Percentiles rank a stretch among this genome's conserved stretches.
These are phyloP conservation scores for Microplitis deprimator DNA, from an alignment of 2,888 invertebrate genomes.

Conservation along the genomic window DNA sequence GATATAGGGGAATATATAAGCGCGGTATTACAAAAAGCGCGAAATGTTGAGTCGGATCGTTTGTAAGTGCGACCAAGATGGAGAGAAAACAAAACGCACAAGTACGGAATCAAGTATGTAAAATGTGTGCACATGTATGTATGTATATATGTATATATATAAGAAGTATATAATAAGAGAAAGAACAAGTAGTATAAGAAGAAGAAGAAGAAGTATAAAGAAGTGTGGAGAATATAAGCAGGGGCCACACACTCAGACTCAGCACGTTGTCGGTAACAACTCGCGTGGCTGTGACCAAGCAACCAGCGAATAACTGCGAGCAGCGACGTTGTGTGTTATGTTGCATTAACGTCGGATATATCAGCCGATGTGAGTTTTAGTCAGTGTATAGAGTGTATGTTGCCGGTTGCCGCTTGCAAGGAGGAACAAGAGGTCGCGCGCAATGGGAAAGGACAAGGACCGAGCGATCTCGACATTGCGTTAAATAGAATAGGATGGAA, in stretches of 20 bases:
- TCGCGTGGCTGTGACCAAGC: conserved; percentile 25
- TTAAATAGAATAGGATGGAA: not conserved
- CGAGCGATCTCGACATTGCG: not conserved
- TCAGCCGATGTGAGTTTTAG: not conserved
- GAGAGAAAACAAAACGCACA: conserved; percentile 31
- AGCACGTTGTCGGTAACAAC: conserved; percentile 13
- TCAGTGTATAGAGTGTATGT: not conserved
- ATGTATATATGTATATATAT: conserved; percentile 1
- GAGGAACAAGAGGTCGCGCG: conserved; percentile 18
- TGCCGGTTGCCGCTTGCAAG: not conserved
- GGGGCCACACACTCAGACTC: conserved; percentile 17
- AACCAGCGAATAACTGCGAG: conserved; percentile 2
- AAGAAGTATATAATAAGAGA: not conserved
- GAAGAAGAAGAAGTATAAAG: conserved; percentile 16
- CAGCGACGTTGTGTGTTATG: conserved; percentile 12
- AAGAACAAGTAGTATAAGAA: conserved; percentile 16
- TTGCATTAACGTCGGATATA: conserved; percentile 26
- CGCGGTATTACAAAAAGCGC: conserved; percentile 32
- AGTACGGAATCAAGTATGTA: conserved; percentile 26
- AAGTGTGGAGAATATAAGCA: conserved; percentile 25
- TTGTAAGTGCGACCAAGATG: conserved; percentile 12
- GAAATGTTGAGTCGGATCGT: conserved; percentile 18
- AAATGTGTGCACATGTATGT: not conserved
- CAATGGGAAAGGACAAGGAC: not conserved
- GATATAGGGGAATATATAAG: conserved; percentile 3